Conservation (phyloP, 2,113 vertebrate species). For the Heterocephalus glaber region DNA sequence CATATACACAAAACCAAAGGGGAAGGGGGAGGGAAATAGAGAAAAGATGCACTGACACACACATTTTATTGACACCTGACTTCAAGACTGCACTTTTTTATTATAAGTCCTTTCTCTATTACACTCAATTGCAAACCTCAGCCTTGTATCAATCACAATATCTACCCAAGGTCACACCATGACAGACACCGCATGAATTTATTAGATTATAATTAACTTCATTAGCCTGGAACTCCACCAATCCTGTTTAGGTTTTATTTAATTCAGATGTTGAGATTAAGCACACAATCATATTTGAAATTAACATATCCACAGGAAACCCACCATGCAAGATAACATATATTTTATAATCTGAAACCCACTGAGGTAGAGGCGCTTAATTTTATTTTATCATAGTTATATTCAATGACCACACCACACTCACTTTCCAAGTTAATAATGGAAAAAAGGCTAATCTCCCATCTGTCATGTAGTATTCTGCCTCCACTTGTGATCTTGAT, state of each 20-base stretch:
- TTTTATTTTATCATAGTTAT: conserved; percentile 28
- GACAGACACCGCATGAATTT: not conserved
- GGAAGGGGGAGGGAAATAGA: not conserved
- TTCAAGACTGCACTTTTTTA: not conserved
- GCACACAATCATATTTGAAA: not conserved
- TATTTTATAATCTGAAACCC: not conserved
- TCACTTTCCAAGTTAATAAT: not conserved
- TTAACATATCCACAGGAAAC: not conserved
- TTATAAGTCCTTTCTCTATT: not conserved
- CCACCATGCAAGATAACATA: not conserved
- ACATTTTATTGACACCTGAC: not conserved
- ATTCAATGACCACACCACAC: not conserved
- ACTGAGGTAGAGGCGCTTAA: not conserved
- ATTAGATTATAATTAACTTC: not conserved
- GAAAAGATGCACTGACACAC: not conserved
- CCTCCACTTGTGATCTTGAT: not conserved
- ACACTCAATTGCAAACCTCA: not conserved
- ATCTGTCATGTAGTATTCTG: not conserved
- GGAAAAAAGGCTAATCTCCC: not conserved
- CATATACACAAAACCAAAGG: not conserved
- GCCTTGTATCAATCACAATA: not conserved
- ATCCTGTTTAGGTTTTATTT: not conserved
- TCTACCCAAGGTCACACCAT: accelerated
- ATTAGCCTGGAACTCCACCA: not conserved
- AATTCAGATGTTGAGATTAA: not conserved